phyloP scores from a whole-genome alignment of 2,113 vertebrate species.

The Ceyx cyanopectus region DNA sequence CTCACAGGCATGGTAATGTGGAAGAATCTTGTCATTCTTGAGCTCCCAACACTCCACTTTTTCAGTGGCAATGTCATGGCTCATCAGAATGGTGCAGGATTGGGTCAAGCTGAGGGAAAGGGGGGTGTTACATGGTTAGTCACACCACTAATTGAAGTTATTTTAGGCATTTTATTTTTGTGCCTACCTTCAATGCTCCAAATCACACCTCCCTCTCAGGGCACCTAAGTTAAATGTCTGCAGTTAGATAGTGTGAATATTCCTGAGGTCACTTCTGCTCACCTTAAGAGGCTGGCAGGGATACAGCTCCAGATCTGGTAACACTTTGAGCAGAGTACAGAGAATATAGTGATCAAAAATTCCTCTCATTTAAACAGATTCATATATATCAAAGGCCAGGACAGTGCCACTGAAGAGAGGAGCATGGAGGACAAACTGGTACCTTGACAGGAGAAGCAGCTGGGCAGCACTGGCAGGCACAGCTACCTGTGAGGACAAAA shows the following conservation, averaged over 20 bases:
- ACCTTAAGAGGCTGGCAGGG: not conserved
- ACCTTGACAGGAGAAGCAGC: fast-evolving
- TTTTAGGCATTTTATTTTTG: conserved; percentile 3
- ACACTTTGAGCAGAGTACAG: not conserved
- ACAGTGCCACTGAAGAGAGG: not conserved
- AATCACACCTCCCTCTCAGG: not conserved
- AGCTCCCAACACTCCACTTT: not conserved
- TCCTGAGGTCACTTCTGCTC: not conserved
- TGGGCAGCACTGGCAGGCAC: not conserved
- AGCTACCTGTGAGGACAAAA: not conserved
- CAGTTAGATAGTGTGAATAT: not conserved
- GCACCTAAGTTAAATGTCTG: not conserved
- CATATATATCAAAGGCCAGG: not conserved
- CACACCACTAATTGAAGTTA: not conserved
- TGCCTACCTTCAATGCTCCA: not conserved
- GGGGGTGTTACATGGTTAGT: not conserved
- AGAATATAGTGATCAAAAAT: not conserved
- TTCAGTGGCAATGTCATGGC: not conserved
- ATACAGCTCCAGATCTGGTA: not conserved
- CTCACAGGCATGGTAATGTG: not conserved
- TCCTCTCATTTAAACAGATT: not conserved
- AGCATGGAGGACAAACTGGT: not conserved
- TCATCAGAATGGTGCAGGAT: fast-evolving
- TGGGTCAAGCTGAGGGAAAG: not conserved
- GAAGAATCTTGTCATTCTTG: not conserved